A percentile compares a stretch with the other conserved stretches of the same genome.
Conservation (phyloP, 2,113 vertebrate species). For the Osmerus eperlanus region DNA sequence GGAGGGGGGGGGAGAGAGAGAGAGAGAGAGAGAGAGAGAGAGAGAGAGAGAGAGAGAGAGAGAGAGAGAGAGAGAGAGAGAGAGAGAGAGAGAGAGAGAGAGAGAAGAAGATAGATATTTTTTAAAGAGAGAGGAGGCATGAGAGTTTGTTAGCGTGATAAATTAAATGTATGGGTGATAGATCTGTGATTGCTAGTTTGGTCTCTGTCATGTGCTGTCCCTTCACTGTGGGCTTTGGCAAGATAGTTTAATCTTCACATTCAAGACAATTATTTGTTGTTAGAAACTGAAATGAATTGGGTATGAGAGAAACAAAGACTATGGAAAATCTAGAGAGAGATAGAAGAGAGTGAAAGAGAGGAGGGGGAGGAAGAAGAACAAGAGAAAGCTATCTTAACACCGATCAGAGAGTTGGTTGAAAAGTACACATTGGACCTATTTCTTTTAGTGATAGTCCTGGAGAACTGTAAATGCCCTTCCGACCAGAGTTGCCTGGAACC, state of each 20-base stretch:
- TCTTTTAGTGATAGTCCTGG: background rate
- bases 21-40: background rate
- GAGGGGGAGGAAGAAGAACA: background rate
- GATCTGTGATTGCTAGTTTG: no score
- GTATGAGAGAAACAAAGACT: background rate
- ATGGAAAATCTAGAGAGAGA: background rate
- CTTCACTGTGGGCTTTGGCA: no score
- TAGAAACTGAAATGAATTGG: no score
- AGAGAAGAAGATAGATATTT: background rate
- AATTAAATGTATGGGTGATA: no score
- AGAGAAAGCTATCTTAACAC: background rate
- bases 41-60: no score
- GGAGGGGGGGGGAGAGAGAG: no score
- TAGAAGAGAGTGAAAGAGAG: background rate
- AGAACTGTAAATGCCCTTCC: background rate
- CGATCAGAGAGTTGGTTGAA: background rate
- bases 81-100: background rate
- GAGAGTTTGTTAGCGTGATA: no score
- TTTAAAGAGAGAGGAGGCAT: background rate
- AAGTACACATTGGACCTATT: background rate
- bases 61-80: background rate
- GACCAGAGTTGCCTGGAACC: slow-evolving; percentile 16
- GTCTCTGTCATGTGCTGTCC: no score
- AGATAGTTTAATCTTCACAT: no score
- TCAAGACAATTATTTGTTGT: no score